Evolutionary conservation across 2,797 vertebrate species (phyloP), one percentile per base, ranked within the genome.

Genomic region (Propithecus perrieri): DNA sequence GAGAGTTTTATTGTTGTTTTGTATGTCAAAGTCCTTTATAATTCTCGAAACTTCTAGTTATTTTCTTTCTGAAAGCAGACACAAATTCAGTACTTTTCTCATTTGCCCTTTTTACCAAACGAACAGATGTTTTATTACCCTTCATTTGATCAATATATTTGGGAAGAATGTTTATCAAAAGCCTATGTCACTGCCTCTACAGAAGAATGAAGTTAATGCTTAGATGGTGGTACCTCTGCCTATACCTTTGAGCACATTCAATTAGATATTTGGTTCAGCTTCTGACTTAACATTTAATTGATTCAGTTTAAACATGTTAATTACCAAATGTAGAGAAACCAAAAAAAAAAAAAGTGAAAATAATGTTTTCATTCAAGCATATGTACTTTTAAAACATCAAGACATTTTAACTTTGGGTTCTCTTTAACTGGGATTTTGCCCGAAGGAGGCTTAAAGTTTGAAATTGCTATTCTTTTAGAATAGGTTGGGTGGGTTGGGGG

Each of bases 271-370:
- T 97, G 92, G 94, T 98, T 96, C 95, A 96, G 92, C 89, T 96
- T 97, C 97, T 86, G 95, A 92, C 33, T 96, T 89, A 97, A 80
- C 65, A 55, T 96, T 95, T 97, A 89, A 89, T 98, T 95, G 81
- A 72, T 98, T 98, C 86, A 59, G 80, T 81, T 84, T 97, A 55
- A 89, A 84, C 72, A 43, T 96, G 50, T 71, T 95, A 76, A 92
- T 90, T 98, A 89, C 91, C 79, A 96, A 98, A 94, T 94, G 75
- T 97, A 98, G 41, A 98, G 89, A 97, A 98, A 98, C 95, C 95
- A 95, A 97, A 98, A 90, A 59, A 78, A 78, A 89, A 91, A 78
- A 97, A 89, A 91, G 80, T 81, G 94, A 97, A 94, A 96, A 90
- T 97, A 79, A 48, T 96, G 97, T 97, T 95, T 95, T 97, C 88